phyloP scores from a whole-genome alignment of 2,113 vertebrate species.

The Pedionomus torquatus region DNA sequence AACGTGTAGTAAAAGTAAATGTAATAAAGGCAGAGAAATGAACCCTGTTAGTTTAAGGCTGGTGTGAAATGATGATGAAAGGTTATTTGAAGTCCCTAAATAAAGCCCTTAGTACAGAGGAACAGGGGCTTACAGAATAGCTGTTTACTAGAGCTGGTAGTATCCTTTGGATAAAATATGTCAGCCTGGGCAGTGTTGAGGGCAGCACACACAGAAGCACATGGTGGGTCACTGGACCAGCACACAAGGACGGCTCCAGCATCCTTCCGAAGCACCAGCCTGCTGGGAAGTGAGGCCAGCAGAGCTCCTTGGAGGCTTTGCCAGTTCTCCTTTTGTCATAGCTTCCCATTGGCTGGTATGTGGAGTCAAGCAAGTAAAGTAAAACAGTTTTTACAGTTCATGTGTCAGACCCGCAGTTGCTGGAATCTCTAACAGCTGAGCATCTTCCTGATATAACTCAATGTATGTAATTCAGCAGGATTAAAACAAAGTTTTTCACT shows the following conservation, averaged over 20 bases:
- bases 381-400: background rate
- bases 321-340: background rate
- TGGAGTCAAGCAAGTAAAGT: background rate
- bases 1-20: conserved; percentile 36
- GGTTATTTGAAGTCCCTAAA: background rate
- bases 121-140: background rate
- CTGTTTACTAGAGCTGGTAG: background rate
- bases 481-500: background rate
- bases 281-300: background rate
- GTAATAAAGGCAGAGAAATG: background rate
- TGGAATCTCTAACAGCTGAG: background rate
- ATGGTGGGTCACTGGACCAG: background rate
- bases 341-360: background rate
- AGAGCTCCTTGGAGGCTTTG: background rate
- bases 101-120: background rate
- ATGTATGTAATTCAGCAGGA: background rate
- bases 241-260: background rate
- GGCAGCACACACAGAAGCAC: background rate
- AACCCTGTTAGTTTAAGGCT: conserved; percentile 37
- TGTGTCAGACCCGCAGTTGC: background rate
- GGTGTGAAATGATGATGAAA: background rate
- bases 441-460: background rate
- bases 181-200: background rate
- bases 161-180: background rate
- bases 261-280: background rate